Conservation (phyloP, 2,888 invertebrate genomes). For the Xiphydria camelus region DNA sequence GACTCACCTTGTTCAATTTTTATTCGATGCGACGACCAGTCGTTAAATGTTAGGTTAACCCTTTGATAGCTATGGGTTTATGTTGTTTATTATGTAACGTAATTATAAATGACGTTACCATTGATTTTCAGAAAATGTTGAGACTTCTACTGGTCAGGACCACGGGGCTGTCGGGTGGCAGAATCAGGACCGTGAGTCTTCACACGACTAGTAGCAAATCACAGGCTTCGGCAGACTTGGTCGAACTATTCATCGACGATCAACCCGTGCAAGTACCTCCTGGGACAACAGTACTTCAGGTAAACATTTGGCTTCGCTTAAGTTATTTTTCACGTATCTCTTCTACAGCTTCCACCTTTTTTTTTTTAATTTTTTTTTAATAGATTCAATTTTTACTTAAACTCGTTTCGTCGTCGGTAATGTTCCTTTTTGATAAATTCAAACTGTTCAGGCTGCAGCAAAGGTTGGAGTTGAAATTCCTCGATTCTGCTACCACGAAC, state of each 20-base stretch:
- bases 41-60: constrained; percentile 10
- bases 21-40: background rate
- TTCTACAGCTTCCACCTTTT: background rate
- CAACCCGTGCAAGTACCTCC: constrained; percentile 91
- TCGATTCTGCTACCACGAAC: constrained; percentile 98
- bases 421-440: background rate
- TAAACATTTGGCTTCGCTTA: too few species aligned
- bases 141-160: constrained; percentile 75
- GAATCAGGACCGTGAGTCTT: constrained; percentile 49
- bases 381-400: background rate
- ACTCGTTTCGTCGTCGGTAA: too few species aligned
- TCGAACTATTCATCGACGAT: constrained; percentile 98
- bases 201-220: constrained; percentile 44
- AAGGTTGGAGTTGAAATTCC: constrained; percentile 97
- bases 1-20: too few species aligned
- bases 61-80: constrained; percentile 5
- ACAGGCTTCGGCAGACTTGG: constrained; percentile 67
- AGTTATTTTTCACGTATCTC: background rate
- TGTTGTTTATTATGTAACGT: constrained; percentile 38
- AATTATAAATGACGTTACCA: constrained; percentile 20
- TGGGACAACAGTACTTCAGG: constrained; percentile 96
- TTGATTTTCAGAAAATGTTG: constrained; percentile 65
- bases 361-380: too few species aligned
- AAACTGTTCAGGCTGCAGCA: constrained; percentile 79
- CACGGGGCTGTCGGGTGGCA: constrained; percentile 57